Evolutionary conservation across 2,888 invertebrate species (phyloP).

Genomic region (Magallana nippona): DNA sequence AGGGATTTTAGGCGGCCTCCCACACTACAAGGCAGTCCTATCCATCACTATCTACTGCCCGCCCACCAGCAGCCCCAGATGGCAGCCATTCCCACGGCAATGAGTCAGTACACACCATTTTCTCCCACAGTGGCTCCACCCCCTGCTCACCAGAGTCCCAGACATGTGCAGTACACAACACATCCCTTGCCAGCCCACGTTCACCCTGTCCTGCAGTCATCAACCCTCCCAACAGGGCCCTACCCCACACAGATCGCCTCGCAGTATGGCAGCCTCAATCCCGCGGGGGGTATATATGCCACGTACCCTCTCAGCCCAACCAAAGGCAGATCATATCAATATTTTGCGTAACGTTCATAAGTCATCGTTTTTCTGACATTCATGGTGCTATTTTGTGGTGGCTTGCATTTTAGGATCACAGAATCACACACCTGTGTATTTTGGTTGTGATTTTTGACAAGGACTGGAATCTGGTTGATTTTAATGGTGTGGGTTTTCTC

Average conservation of each 20-base stretch:
- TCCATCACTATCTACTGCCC: conserved; percentile 78
- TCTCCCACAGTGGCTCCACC: conserved; percentile 85
- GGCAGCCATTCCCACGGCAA: conserved; percentile 69
- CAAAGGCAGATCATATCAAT: conserved; percentile 84
- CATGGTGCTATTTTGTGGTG: conserved; percentile 33
- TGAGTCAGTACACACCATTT: conserved; percentile 74
- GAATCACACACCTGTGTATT: conserved; percentile 26
- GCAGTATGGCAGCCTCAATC: conserved; percentile 84
- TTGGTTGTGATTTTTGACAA: conserved; percentile 26
- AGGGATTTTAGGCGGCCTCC: conserved; percentile 83
- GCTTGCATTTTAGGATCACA: conserved; percentile 1
- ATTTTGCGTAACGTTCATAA: conserved; percentile 75
- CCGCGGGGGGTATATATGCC: conserved; percentile 85
- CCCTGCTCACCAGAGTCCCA: conserved; percentile 88
- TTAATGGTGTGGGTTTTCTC: conserved; percentile 24
- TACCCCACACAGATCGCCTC: conserved; percentile 72
- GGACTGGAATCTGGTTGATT: conserved; percentile 28
- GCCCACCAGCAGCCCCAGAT: conserved; percentile 77
- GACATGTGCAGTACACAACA: conserved; percentile 83
- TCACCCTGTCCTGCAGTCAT: conserved; percentile 80
- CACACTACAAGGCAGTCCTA: conserved; percentile 70
- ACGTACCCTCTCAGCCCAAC: conserved; percentile 85
- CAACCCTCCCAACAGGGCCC: conserved; percentile 67
- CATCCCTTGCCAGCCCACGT: conserved; percentile 91
- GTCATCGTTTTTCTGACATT: conserved; percentile 18